A percentile compares a stretch with the other conserved stretches of the same genome.
Evolutionary conservation across 1,140 invertebrate genomes (phyloP).

Genomic region (Microplitis mediator): DNA sequence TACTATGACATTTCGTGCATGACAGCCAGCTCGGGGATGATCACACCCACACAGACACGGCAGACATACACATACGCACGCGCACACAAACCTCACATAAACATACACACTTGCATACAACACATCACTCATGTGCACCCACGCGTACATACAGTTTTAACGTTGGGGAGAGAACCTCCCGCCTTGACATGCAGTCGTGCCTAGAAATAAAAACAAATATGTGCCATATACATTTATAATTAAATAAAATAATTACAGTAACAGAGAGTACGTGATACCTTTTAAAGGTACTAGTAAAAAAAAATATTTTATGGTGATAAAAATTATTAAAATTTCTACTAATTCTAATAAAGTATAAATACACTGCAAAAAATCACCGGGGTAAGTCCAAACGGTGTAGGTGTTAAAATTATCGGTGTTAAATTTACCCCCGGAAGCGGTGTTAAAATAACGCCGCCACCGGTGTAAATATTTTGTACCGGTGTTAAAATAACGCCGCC

Average conservation of each 20-base stretch:
- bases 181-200: conserved; percentile 34
- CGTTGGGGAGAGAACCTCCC: conserved; percentile 26
- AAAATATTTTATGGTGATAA: neutral
- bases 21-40: neutral
- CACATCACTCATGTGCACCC: neutral
- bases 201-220: conserved; percentile 32
- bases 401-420: no score
- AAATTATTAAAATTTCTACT: neutral
- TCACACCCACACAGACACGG: conserved; percentile 9
- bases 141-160: conserved; percentile 35
- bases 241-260: neutral
- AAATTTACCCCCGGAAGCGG: no score
- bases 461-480: no score
- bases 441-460: no score
- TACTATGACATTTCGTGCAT: neutral
- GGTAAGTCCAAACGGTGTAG: no score
- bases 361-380: no score
- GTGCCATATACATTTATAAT: neutral
- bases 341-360: no score
- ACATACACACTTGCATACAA: conserved; percentile 26
- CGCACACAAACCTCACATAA: conserved; percentile 25
- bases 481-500: no score
- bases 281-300: neutral
- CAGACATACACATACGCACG: conserved; percentile 4
- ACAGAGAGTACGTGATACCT: no score